Evolutionary conservation across 2,888 invertebrate genomes (phyloP).

Genomic region (Synergus itoensis): DNA sequence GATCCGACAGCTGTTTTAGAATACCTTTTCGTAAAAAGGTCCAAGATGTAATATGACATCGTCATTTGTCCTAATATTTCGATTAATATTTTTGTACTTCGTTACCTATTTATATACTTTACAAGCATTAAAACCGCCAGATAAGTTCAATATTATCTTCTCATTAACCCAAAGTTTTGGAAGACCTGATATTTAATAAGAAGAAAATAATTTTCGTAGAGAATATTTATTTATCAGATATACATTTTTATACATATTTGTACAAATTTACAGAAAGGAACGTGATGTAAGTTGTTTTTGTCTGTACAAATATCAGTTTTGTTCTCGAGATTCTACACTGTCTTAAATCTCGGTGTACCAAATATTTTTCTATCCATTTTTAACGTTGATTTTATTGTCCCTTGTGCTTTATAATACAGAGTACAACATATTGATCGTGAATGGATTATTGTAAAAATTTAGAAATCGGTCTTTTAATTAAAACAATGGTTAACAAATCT

Average conservation of each 20-base stretch:
- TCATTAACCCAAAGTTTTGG: background rate
- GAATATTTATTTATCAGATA: conserved; percentile 35
- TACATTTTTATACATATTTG: conserved; percentile 34
- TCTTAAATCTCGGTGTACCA: conserved; percentile 54
- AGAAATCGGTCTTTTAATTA: background rate
- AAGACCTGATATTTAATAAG: background rate
- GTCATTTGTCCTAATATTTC: conserved; percentile 56
- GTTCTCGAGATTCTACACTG: conserved; percentile 51
- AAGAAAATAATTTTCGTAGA: background rate
- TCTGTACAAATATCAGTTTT: conserved; percentile 51
- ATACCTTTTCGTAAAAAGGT: conserved; percentile 17
- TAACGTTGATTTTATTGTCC: conserved; percentile 48
- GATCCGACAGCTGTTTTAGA: conserved; percentile 45
- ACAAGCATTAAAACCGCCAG: conserved; percentile 40
- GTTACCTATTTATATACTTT: conserved; percentile 69
- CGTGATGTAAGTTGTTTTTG: conserved; percentile 16
- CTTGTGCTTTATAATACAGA: conserved; percentile 44
- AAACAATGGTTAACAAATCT: background rate
- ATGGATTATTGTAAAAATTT: conserved; percentile 33
- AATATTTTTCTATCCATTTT: conserved; percentile 51
- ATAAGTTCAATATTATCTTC: conserved; percentile 27
- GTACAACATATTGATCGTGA: conserved; percentile 39
- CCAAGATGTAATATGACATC: conserved; percentile 27
- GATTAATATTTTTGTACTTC: conserved; percentile 70
- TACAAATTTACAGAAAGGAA: conserved; percentile 39